A percentile compares a stretch with the other conserved stretches of the same genome.
These are phyloP conservation scores for Parapsyche elsis DNA, from an alignment of 1,140 invertebrate genomes.

Conservation along the genomic window DNA sequence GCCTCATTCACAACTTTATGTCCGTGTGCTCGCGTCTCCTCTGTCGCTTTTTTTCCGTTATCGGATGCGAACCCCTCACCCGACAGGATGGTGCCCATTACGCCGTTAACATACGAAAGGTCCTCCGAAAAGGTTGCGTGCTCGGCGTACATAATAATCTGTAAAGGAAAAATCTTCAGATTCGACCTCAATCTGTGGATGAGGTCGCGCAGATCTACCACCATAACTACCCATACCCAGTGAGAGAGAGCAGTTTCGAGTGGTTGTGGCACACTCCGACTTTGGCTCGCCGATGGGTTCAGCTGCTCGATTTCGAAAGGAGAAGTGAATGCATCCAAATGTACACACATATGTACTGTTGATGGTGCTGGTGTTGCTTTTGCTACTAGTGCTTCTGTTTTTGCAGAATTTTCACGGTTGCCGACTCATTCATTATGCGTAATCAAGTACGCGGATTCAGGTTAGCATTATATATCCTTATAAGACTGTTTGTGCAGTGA, in stretches of 20 bases:
- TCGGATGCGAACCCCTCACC: conserved; percentile 28
- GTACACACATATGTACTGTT: background rate
- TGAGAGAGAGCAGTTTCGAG: conserved; percentile 1
- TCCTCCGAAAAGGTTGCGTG: conserved; percentile 15
- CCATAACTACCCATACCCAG: background rate
- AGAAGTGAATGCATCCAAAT: conserved; percentile 21
- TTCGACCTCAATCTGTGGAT: conserved; percentile 7
- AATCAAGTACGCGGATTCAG: background rate
- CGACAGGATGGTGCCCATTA: conserved; percentile 33
- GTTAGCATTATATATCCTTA: background rate
- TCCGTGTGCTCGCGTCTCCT: background rate
- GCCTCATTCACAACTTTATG: background rate
- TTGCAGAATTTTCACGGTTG: background rate
- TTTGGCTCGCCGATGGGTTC: background rate
- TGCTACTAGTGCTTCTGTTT: no score
- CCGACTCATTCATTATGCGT: background rate
- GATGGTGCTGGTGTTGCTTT: background rate
- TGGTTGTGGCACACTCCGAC: background rate
- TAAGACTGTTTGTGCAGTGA: background rate
- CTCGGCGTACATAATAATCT: background rate
- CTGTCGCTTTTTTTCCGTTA: conserved; percentile 17
- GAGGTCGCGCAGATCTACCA: background rate
- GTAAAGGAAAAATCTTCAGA: background rate
- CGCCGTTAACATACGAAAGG: conserved; percentile 41
- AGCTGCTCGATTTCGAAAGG: conserved; percentile 22